phyloP scores from a whole-genome alignment of 1,140 invertebrate species.

The Delia radicum region DNA sequence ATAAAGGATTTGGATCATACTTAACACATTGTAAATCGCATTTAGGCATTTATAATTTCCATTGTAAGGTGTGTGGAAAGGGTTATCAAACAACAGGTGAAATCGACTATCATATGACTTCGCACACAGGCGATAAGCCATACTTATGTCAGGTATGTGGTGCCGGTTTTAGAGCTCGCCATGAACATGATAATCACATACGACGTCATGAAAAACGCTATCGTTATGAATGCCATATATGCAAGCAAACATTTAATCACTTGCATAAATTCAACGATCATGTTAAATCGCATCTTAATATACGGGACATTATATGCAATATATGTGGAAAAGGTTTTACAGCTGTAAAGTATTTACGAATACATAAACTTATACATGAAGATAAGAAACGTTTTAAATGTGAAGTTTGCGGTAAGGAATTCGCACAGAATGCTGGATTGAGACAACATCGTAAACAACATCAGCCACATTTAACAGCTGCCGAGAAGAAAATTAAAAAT shows the following conservation, averaged over 20 bases:
- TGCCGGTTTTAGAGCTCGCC: constrained; percentile 40
- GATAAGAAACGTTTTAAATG: constrained; percentile 47
- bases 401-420: constrained; percentile 43
- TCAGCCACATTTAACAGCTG: too few species aligned
- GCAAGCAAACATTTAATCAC: constrained; percentile 35
- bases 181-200: constrained; percentile 37
- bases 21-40: constrained; percentile 37
- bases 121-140: too few species aligned
- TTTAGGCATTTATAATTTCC: constrained; percentile 35
- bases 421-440: constrained; percentile 46
- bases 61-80: constrained; percentile 39
- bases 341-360: constrained; percentile 40
- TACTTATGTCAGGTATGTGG: constrained; percentile 45
- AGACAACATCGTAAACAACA: constrained; percentile 35
- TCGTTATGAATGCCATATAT: too few species aligned
- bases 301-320: constrained; percentile 47
- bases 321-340: too few species aligned
- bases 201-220: too few species aligned
- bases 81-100: constrained; percentile 39
- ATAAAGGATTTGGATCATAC: constrained; percentile 32
- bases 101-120: constrained; percentile 36
- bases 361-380: constrained; percentile 44
- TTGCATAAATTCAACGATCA: constrained; percentile 25
- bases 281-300: constrained; percentile 46
- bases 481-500: too few species aligned